Base-by-base conservation (phyloP, 2,888 invertebrate species). In the Tholera decimalis region DNA sequence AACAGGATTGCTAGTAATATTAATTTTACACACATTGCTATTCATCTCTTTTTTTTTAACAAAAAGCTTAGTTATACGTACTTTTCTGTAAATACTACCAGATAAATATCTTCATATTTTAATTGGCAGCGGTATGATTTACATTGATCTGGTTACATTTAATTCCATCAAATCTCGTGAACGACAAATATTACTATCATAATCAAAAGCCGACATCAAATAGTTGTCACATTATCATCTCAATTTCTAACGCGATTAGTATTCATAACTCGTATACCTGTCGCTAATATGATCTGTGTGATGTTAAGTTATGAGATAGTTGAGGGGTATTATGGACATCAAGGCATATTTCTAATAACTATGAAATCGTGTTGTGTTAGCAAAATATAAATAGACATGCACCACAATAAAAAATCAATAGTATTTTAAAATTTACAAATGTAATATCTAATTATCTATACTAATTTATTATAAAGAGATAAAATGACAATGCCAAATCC, bases 191-290 rank as follows among this genome's bases (percentile, higher is more conserved):
- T n/a, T n/a, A n/a, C 49, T 43, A 9, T 49, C 53, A 24, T 69
- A 69, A 77, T 73, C 68, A 64, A 61, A 61, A 61, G 53, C 50
- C 41, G 15, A 61, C 55, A 71, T 82, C 64, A 80, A 82, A 73
- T 73, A 73, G 70, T 79, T 74, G 70, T 72, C 77, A 65, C 60
- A 80, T 76, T 80, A 81, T 80, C 80, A 79, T 83, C 84, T 87
- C 85, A 82, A 86, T 88, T 81, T 79, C 83, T 71, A 68, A 75
- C 65, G 57, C 58, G 63, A 87, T 90, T 85, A 86, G 83, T 88
- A 90, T 89, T 89, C 91, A 88, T 86, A 83, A 75, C 83, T 82
- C 75, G 82, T 84, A 18, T 30, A 44, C 28, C 41, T 83, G 81
- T 74, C 73, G 75, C 74, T 82, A 83, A 79, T 83, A 78, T 74